Conservation (phyloP, 2,113 vertebrate species). For the Tragelaphus scriptus region DNA sequence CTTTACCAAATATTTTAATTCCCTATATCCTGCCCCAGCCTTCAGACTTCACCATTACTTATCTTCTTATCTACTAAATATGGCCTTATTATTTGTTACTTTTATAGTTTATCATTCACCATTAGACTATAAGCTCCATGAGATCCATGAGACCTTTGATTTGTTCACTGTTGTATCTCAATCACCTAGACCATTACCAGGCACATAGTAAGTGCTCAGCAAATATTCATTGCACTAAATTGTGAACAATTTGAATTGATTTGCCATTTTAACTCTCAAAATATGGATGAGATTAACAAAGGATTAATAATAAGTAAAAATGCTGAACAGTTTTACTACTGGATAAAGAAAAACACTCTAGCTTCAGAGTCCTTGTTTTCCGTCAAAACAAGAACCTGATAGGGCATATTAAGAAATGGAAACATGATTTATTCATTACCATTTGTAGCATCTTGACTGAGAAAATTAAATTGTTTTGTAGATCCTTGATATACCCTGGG, state of each 20-base stretch:
- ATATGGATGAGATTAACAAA: not conserved
- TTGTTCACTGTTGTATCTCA: not conserved
- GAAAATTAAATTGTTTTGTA: slow-evolving; percentile 59
- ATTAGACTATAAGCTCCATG: not conserved
- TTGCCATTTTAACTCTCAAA: not conserved
- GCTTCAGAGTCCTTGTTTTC: not conserved
- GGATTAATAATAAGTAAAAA: not conserved
- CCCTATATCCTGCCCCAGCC: fast-evolving
- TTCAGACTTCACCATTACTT: not conserved
- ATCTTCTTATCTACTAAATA: not conserved
- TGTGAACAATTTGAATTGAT: not conserved
- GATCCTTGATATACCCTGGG: slow-evolving; percentile 48
- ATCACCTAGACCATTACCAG: not conserved
- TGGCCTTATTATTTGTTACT: not conserved
- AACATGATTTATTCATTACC: slow-evolving; percentile 50
- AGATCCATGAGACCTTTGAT: not conserved
- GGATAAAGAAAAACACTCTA: not conserved
- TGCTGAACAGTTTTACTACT: not conserved
- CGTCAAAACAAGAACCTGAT: slow-evolving; percentile 14
- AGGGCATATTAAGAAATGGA: slow-evolving; percentile 30
- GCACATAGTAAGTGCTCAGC: not conserved
- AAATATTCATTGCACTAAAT: not conserved
- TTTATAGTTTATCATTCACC: not conserved
- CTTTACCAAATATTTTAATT: not conserved
- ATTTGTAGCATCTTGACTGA: slow-evolving; percentile 30